A percentile compares a stretch with the other conserved stretches of the same genome.
These are phyloP conservation scores for Tiliacea citrago DNA, from an alignment of 2,888 invertebrate species.

Conservation along the genomic window DNA sequence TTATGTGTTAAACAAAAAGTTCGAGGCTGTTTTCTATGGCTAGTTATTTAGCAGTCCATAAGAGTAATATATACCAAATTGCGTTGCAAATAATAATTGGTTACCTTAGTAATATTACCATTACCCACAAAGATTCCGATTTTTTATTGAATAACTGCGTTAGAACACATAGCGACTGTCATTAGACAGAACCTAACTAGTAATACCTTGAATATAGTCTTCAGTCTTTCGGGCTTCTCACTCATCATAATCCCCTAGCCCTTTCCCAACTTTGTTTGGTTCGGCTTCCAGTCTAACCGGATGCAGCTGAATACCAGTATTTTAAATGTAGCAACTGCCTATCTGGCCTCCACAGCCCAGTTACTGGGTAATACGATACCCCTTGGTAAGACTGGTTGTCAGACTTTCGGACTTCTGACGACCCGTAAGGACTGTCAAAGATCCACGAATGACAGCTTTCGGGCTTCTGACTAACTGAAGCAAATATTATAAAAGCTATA, in stretches of 20 bases:
- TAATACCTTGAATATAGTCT: background rate
- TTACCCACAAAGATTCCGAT: background rate
- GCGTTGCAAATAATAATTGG: background rate
- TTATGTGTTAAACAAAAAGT: background rate
- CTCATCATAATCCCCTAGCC: too few species aligned
- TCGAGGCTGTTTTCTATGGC: background rate
- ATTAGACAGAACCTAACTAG: background rate
- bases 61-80: background rate
- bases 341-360: too few species aligned
- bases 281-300: too few species aligned
- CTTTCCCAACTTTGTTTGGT: too few species aligned
- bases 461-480: background rate
- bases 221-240: background rate
- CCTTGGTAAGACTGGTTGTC: too few species aligned
- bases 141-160: background rate
- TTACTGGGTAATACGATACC: too few species aligned
- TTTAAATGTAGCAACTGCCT: too few species aligned
- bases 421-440: too few species aligned
- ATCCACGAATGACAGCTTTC: background rate
- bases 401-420: too few species aligned
- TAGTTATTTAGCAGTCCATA: background rate
- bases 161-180: background rate
- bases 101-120: background rate
- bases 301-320: too few species aligned
- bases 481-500: background rate